Evolutionary conservation across 2,113 vertebrate genomes (phyloP).

Genomic region (Myrmecophaga tridactyla): DNA sequence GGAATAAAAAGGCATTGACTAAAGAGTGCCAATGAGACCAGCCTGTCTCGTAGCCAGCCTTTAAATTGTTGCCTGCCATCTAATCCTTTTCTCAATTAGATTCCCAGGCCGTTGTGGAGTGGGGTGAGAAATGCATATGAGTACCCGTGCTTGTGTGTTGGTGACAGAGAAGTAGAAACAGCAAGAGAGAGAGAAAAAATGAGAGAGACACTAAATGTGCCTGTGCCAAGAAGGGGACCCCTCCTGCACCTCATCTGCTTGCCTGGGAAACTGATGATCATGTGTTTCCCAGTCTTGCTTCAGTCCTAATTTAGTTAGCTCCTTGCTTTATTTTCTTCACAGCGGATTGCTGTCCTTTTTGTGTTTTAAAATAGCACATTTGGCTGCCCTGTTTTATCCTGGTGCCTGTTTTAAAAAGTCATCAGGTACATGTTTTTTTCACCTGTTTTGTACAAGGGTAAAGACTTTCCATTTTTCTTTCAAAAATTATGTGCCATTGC

Average conservation of each 20-base stretch:
- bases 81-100: not conserved
- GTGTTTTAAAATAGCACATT: not conserved
- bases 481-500: conserved; percentile 34
- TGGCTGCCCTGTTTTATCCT: not conserved
- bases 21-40: not conserved
- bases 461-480: conserved; percentile 53
- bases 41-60: not conserved
- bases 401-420: not conserved
- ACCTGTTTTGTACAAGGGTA: not conserved
- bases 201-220: not conserved
- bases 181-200: not conserved
- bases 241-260: not conserved
- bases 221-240: not conserved
- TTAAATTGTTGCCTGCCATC: not conserved
- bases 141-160: not conserved
- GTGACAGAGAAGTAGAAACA: no score
- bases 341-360: not conserved
- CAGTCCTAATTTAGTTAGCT: not conserved
- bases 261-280: not conserved
- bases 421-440: not conserved
- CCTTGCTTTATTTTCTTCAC: not conserved
- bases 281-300: not conserved
- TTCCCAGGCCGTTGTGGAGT: not conserved
- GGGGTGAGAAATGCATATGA: not conserved
- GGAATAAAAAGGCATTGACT: not conserved